phyloP scores from a whole-genome alignment of 37 sponge, comb jelly and placozoan genomes.

The Haliclona indistincta region DNA sequence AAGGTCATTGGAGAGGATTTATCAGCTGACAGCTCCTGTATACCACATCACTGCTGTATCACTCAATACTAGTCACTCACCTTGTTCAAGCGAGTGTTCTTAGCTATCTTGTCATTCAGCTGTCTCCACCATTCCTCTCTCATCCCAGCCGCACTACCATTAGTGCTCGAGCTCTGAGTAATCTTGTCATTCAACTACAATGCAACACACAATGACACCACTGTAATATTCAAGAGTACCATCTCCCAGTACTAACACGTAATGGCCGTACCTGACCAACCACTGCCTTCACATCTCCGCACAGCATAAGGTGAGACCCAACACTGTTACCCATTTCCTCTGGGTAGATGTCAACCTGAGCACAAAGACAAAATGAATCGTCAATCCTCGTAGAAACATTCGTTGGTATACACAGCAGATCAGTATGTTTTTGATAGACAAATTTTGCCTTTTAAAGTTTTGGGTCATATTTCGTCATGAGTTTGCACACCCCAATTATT shows the following conservation, averaged over 20 bases:
- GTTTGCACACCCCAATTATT: no score
- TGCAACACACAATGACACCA: no score
- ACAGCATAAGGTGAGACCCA: slow-evolving; percentile 44
- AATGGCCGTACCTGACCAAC: slow-evolving; percentile 59
- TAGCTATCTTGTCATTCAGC: slow-evolving; percentile 52
- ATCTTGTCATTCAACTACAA: slow-evolving; percentile 24
- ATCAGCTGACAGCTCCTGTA: slow-evolving; percentile 50
- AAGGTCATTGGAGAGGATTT: slow-evolving; percentile 84
- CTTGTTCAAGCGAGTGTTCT: slow-evolving; percentile 47
- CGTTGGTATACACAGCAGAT: no score
- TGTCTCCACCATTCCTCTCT: slow-evolving; percentile 55
- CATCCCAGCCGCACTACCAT: no score
- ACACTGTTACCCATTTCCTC: slow-evolving; percentile 86
- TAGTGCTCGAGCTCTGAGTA: neutral
- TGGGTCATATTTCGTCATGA: no score
- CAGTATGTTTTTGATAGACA: no score
- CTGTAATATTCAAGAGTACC: neutral
- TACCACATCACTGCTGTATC: no score
- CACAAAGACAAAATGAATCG: neutral
- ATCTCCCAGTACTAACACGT: neutral
- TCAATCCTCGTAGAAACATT: neutral
- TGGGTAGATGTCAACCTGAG: slow-evolving; percentile 79
- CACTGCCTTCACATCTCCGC: slow-evolving; percentile 73
- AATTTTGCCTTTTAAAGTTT: no score
- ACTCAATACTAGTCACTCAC: slow-evolving; percentile 14